Conservation (phyloP, 2,888 invertebrate species). For the Eupithecia tripunctaria region DNA sequence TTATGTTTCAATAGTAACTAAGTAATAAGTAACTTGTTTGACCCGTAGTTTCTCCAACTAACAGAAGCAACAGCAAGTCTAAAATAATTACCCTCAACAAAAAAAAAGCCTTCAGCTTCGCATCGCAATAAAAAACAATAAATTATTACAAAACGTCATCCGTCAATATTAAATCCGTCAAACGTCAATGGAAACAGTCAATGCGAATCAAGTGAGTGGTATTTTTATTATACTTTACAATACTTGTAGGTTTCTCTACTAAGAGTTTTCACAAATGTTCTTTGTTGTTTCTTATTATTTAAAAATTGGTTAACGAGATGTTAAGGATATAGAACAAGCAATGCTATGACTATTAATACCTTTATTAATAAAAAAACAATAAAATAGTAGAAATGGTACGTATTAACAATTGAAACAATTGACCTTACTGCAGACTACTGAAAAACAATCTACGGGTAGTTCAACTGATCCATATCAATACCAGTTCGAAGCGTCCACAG, state of each 20-base stretch:
- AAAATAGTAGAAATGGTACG: no score
- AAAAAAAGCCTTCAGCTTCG: not conserved
- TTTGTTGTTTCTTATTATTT: no score
- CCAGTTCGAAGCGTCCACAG: no score
- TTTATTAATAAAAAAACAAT: no score
- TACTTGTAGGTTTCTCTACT: conserved; percentile 1
- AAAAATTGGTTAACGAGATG: no score
- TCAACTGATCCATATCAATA: no score
- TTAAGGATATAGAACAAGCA: no score
- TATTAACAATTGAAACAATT: no score
- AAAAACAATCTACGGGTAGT: no score
- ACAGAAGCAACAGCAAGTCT: not conserved
- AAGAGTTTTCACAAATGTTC: not conserved
- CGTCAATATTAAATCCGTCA: conserved; percentile 20
- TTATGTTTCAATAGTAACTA: not conserved
- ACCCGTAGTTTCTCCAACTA: not conserved
- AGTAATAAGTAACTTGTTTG: not conserved
- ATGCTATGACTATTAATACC: no score
- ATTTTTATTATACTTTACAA: conserved; percentile 59
- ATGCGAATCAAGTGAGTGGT: conserved; percentile 38
- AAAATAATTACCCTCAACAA: conserved; percentile 1
- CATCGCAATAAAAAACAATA: conserved; percentile 2
- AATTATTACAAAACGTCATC: conserved; percentile 22
- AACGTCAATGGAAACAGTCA: conserved; percentile 35
- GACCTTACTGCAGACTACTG: no score